Conservation (phyloP, 2,888 invertebrate genomes). For the Tetanocera ferruginea region DNA sequence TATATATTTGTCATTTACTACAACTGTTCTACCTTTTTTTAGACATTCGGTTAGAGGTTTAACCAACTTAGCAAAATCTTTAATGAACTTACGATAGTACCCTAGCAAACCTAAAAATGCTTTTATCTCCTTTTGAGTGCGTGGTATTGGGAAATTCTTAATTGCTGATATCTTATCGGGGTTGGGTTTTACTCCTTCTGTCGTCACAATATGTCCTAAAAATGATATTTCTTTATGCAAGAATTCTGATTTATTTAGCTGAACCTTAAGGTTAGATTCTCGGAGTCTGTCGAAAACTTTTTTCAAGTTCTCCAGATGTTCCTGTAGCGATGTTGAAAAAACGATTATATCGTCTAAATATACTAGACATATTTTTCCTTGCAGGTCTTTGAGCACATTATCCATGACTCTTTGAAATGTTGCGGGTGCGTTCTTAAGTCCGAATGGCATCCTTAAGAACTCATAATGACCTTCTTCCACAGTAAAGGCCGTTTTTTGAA, state of each 20-base stretch:
- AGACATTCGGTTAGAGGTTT: neutral
- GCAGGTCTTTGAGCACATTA: constrained; percentile 1
- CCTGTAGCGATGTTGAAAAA: neutral
- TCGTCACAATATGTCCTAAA: constrained; percentile 12
- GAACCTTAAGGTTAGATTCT: neutral
- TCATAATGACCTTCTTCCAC: constrained; percentile 38
- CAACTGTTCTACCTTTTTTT: neutral
- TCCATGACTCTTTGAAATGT: constrained; percentile 27
- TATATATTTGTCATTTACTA: neutral
- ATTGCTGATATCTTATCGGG: constrained; percentile 41
- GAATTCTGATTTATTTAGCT: neutral
- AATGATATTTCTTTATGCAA: neutral
- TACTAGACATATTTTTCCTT: constrained; percentile 15
- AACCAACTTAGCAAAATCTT: neutral
- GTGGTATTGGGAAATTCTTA: constrained; percentile 39
- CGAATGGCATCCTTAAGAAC: constrained; percentile 7
- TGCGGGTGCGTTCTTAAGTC: constrained; percentile 5
- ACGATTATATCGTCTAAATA: constrained; percentile 22
- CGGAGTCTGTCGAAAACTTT: neutral
- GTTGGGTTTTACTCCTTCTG: neutral
- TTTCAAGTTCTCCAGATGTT: neutral
- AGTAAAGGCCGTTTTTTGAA: constrained; percentile 33
- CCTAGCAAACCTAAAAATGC: neutral
- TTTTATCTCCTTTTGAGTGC: constrained; percentile 37
- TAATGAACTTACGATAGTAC: neutral